Evolutionary conservation across 2,888 invertebrate species (phyloP).

Genomic region (Drosophila longiperda): DNA sequence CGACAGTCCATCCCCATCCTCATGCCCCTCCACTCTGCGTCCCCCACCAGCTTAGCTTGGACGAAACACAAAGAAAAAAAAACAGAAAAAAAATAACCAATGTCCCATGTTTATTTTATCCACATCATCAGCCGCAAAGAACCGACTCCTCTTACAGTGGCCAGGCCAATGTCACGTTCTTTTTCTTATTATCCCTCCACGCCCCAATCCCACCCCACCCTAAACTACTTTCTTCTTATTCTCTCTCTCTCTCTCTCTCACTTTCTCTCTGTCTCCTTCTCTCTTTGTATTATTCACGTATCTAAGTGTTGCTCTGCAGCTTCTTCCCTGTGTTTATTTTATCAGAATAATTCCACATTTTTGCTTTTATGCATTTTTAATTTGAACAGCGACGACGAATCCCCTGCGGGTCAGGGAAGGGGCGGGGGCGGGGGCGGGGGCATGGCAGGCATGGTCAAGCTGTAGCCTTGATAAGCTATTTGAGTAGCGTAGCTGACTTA

Average conservation of each 20-base stretch:
- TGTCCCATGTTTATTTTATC: slow-evolving; percentile 79
- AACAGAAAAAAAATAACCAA: slow-evolving; percentile 60
- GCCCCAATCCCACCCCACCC: background rate
- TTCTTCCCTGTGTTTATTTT: slow-evolving; percentile 74
- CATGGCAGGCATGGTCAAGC: slow-evolving; percentile 1
- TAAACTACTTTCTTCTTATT: background rate
- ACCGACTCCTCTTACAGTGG: slow-evolving; percentile 36
- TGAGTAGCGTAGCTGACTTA: background rate
- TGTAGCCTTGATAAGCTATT: background rate
- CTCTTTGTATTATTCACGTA: slow-evolving; percentile 43
- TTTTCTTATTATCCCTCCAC: slow-evolving; percentile 34
- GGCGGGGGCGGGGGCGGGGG: slow-evolving; percentile 1
- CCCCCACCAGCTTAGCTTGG: slow-evolving; percentile 1
- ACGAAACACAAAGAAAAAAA: slow-evolving; percentile 20
- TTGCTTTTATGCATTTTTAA: slow-evolving; percentile 81
- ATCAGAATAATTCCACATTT: slow-evolving; percentile 80
- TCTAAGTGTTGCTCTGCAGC: slow-evolving; percentile 59
- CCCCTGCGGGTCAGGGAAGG: slow-evolving; percentile 8
- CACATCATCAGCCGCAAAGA: slow-evolving; percentile 75
- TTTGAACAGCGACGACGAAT: slow-evolving; percentile 61
- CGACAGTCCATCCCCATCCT: slow-evolving; percentile 1
- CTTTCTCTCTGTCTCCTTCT: slow-evolving; percentile 11
- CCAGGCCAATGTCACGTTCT: slow-evolving; percentile 73
- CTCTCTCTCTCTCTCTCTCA: background rate
- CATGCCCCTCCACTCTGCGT: background rate